These are phyloP conservation scores for Gibbula magus DNA, from an alignment of 2,888 invertebrate genomes.

Conservation along the genomic window DNA sequence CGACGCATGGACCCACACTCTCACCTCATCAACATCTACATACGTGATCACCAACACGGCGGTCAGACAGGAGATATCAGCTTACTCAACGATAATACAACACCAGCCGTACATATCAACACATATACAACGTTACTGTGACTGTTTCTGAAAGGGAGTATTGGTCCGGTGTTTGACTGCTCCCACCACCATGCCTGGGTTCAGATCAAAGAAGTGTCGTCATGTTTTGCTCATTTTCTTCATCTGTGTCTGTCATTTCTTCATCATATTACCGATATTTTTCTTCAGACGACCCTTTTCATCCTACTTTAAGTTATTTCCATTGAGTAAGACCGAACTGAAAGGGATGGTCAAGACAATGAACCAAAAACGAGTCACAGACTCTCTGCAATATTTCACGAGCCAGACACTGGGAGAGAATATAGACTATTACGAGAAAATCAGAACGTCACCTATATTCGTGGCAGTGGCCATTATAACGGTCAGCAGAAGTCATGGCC, in stretches of 20 bases:
- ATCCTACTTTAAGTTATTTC: slow-evolving; percentile 28
- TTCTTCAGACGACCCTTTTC: slow-evolving; percentile 42
- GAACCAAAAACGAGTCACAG: slow-evolving; percentile 34
- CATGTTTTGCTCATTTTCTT: too few relatives aligned
- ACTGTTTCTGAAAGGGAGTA: too few relatives aligned
- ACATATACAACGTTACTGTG: too few relatives aligned
- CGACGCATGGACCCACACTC: too few relatives aligned
- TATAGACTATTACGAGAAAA: slow-evolving; percentile 23
- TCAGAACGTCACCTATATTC: slow-evolving; percentile 25
- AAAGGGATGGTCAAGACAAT: slow-evolving; percentile 30
- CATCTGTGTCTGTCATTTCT: background rate
- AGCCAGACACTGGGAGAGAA: background rate
- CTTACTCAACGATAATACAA: too few relatives aligned
- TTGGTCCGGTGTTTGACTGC: too few relatives aligned
- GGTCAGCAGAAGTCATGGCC: slow-evolving; percentile 48
- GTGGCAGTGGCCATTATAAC: slow-evolving; percentile 61
- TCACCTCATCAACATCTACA: too few relatives aligned
- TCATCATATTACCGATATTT: slow-evolving; percentile 34
- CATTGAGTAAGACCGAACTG: slow-evolving; percentile 29
- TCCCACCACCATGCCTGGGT: too few relatives aligned
- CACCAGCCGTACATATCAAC: too few relatives aligned
- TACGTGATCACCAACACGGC: too few relatives aligned
- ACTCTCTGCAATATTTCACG: slow-evolving; percentile 42
- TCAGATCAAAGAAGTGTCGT: too few relatives aligned
- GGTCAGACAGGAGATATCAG: too few relatives aligned